These are phyloP conservation scores for Mesocricetus auratus DNA, from an alignment of 2,113 vertebrate genomes.

Conservation along the genomic window DNA sequence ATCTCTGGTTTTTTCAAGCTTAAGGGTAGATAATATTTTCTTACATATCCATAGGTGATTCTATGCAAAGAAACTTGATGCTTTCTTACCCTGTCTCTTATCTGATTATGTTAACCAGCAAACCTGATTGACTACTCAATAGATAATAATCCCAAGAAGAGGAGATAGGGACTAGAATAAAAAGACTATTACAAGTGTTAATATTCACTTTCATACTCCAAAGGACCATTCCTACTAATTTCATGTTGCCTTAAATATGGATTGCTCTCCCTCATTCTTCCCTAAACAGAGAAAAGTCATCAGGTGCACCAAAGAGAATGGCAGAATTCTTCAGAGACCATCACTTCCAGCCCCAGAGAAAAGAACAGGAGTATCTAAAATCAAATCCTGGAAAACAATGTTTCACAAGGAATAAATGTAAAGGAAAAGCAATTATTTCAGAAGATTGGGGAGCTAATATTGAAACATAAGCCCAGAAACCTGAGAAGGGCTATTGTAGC, in stretches of 20 bases:
- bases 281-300: background rate
- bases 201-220: background rate
- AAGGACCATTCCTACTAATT: background rate
- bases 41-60: background rate
- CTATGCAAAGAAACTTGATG: background rate
- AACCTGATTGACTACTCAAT: background rate
- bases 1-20: background rate
- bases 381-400: background rate
- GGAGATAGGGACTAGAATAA: background rate
- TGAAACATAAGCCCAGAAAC: background rate
- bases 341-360: background rate
- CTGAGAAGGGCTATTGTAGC: background rate
- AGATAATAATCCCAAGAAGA: background rate
- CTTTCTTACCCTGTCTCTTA: slow-evolving; percentile 23
- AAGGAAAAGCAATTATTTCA: background rate
- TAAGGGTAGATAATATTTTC: background rate
- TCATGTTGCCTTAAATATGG: background rate
- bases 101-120: background rate
- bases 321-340: background rate
- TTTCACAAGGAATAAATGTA: background rate
- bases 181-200: background rate
- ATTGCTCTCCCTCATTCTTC: background rate
- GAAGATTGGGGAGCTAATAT: background rate
- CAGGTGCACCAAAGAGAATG: background rate
- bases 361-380: background rate